phyloP scores from a whole-genome alignment of 2,113 vertebrate species.

The Numida meleagris region DNA sequence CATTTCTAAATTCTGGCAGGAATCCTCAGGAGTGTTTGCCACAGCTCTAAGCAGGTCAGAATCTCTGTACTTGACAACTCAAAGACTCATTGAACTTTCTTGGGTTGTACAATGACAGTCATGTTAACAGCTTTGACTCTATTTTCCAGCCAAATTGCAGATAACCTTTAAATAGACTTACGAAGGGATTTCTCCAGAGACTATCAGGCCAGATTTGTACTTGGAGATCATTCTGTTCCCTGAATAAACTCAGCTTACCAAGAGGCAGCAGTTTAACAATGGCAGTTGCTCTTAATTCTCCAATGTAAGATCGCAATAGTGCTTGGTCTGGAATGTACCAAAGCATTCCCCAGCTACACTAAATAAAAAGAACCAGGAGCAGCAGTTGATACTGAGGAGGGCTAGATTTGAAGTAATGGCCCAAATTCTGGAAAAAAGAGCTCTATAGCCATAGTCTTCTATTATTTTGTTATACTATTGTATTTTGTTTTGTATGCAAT shows the following conservation, averaged over 20 bases:
- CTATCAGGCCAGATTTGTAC: conserved; percentile 36
- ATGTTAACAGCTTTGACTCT: conserved; percentile 41
- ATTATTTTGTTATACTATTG: not conserved
- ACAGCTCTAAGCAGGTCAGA: conserved; percentile 23
- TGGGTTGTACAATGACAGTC: not conserved
- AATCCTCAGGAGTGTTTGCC: conserved; percentile 35
- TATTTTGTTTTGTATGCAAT: not conserved
- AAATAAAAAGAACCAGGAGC: not conserved
- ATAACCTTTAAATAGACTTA: conserved; percentile 63
- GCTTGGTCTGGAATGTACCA: not conserved
- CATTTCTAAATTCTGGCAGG: conserved; percentile 45
- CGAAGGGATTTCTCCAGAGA: conserved; percentile 34
- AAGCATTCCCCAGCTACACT: not conserved
- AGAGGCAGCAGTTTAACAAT: conserved; percentile 41
- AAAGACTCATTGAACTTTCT: conserved; percentile 42
- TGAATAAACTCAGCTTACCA: conserved; percentile 49
- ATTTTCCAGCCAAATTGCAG: conserved; percentile 53
- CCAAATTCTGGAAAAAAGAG: not conserved
- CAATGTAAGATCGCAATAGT: not conserved
- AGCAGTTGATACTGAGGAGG: not conserved
- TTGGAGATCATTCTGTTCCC: conserved; percentile 47
- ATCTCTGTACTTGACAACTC: conserved; percentile 31
- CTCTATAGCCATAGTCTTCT: not conserved
- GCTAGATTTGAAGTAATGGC: not conserved
- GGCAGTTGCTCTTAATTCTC: conserved; percentile 14